These are phyloP conservation scores for Chitala chitala DNA, from an alignment of 2,113 vertebrate species.

Conservation along the genomic window DNA sequence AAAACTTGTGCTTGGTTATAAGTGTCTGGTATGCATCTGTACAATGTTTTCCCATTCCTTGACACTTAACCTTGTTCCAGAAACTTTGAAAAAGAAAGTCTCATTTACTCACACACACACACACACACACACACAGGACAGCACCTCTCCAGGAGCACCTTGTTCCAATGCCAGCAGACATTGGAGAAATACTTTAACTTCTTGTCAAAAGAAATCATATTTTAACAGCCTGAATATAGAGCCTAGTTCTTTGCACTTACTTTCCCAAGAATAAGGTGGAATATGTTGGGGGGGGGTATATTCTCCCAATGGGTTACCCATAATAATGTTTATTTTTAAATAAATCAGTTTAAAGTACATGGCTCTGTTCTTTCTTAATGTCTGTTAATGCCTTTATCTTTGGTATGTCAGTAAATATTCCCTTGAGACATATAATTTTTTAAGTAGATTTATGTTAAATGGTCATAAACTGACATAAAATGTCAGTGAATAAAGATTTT, in stretches of 20 bases:
- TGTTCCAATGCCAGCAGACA: slow-evolving; percentile 12
- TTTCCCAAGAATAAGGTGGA: neutral
- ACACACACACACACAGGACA: neutral
- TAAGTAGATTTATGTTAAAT: neutral
- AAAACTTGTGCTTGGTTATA: neutral
- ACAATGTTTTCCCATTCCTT: neutral
- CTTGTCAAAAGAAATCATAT: slow-evolving; percentile 18
- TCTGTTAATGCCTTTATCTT: neutral
- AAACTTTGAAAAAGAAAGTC: neutral
- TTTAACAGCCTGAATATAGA: slow-evolving; percentile 11
- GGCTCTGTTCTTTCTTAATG: neutral
- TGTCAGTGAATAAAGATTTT: neutral
- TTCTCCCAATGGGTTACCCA: neutral
- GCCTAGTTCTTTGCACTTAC: neutral
- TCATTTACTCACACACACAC: neutral
- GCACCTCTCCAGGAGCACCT: neutral
- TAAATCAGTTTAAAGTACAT: neutral
- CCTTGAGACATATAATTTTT: neutral
- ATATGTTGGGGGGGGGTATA: neutral
- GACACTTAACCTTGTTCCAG: slow-evolving; percentile 28
- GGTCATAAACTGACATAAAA: neutral
- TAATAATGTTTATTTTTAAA: neutral
- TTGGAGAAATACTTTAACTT: neutral
- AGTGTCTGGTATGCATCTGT: slow-evolving; percentile 7
- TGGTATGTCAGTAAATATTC: neutral